These are phyloP conservation scores for Ramphastos sulfuratus DNA, from an alignment of 2,113 vertebrate genomes.

Conservation along the genomic window DNA sequence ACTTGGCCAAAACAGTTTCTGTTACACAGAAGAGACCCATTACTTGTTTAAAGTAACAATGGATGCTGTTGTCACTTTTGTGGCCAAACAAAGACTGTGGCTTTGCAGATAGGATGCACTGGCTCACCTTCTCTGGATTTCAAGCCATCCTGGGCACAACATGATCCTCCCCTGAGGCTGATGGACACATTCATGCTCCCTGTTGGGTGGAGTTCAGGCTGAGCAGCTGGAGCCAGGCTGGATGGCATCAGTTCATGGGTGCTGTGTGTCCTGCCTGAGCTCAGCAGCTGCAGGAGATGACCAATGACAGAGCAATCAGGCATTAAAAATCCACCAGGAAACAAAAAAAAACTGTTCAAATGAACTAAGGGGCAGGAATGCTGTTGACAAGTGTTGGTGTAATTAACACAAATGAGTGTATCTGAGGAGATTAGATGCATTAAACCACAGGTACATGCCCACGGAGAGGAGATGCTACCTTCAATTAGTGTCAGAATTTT, in stretches of 20 bases:
- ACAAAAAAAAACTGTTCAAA: neutral
- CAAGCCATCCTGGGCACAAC: neutral
- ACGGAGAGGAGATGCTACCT: neutral
- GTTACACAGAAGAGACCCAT: neutral
- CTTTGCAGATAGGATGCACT: neutral
- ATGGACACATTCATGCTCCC: neutral
- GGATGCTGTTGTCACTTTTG: neutral
- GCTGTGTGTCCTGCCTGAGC: neutral
- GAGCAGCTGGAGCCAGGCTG: neutral
- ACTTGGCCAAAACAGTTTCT: neutral
- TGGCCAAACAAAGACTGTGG: neutral
- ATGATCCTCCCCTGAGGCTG: neutral
- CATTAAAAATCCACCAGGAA: neutral
- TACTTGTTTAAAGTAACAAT: neutral
- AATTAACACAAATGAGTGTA: slow-evolving; percentile 9
- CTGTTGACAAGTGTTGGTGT: neutral
- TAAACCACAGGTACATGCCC: neutral
- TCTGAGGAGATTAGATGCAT: neutral
- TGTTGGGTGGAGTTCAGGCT: neutral
- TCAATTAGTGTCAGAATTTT: neutral
- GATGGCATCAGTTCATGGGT: neutral
- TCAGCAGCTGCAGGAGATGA: neutral
- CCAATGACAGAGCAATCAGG: neutral
- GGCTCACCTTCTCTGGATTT: neutral
- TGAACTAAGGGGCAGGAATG: neutral